Evolutionary conservation across 2,113 vertebrate genomes (phyloP).

Genomic region (Pangasianodon gigas): DNA sequence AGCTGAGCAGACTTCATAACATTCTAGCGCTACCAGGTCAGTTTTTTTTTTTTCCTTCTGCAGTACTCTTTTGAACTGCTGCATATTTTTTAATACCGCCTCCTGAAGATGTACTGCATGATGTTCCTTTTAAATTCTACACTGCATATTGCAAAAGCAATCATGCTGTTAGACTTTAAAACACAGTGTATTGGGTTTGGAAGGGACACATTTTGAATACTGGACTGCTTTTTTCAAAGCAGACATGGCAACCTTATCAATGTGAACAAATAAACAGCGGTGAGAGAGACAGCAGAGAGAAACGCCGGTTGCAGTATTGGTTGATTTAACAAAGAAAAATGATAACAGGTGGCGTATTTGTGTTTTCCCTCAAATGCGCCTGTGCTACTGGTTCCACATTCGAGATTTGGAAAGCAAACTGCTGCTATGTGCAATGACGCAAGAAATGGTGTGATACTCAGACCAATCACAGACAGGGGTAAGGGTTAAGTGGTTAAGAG

Average conservation of each 20-base stretch:
- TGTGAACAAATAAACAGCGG: neutral
- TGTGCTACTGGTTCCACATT: neutral
- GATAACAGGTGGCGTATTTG: neutral
- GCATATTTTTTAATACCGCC: neutral
- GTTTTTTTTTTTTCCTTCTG: neutral
- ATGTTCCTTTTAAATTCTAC: neutral
- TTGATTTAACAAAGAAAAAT: neutral
- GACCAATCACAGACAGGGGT: neutral
- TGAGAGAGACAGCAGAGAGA: neutral
- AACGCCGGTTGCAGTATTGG: neutral
- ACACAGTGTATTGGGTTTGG: neutral
- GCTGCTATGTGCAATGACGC: neutral
- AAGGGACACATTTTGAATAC: neutral
- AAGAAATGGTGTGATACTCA: neutral
- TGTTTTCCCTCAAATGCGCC: neutral
- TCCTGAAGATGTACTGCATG: constrained; percentile 18
- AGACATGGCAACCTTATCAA: neutral
- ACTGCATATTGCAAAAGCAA: neutral
- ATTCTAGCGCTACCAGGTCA: neutral
- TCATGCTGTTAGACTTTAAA: neutral
- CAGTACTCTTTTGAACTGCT: neutral
- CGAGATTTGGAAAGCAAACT: neutral
- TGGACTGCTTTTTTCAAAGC: neutral
- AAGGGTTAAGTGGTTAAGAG: neutral
- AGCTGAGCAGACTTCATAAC: neutral